These are phyloP conservation scores for Torymus auratus DNA, from an alignment of 2,888 invertebrate genomes.

Conservation along the genomic window DNA sequence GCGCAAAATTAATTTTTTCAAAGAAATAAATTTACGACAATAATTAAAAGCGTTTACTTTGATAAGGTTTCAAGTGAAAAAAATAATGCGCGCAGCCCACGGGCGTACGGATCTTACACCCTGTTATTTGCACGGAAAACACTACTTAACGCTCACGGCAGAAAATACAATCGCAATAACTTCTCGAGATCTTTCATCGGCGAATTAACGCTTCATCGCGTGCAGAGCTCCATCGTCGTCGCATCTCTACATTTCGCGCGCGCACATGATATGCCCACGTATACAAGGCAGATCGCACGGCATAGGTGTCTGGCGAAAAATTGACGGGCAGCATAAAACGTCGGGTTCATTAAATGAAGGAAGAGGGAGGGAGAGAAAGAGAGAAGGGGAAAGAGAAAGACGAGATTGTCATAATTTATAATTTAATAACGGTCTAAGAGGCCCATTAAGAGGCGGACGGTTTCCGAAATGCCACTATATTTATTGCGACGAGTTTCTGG, in stretches of 20 bases:
- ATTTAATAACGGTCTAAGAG: constrained; percentile 75
- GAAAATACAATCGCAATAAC: neutral
- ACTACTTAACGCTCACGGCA: too few relatives aligned
- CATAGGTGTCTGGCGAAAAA: constrained; percentile 61
- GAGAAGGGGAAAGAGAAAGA: constrained; percentile 57
- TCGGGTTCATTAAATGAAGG: constrained; percentile 70
- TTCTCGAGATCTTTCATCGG: constrained; percentile 40
- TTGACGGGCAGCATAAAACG: constrained; percentile 71
- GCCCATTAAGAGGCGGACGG: constrained; percentile 71
- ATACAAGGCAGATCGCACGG: constrained; percentile 1
- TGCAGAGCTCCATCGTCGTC: neutral
- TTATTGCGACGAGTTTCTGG: constrained; percentile 70
- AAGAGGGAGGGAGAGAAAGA: too few relatives aligned
- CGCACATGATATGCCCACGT: neutral
- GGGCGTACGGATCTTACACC: too few relatives aligned
- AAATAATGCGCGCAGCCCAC: too few relatives aligned
- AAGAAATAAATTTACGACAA: too few relatives aligned
- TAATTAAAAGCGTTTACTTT: too few relatives aligned
- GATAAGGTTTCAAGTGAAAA: neutral
- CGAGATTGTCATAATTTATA: constrained; percentile 75
- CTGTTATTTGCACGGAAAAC: too few relatives aligned
- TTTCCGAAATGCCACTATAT: constrained; percentile 72
- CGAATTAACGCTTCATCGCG: constrained; percentile 49
- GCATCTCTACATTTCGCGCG: neutral
- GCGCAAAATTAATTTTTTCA: too few relatives aligned